These are phyloP conservation scores for Tetramorium simillimum DNA, from an alignment of 1,140 invertebrate genomes.

Conservation along the genomic window DNA sequence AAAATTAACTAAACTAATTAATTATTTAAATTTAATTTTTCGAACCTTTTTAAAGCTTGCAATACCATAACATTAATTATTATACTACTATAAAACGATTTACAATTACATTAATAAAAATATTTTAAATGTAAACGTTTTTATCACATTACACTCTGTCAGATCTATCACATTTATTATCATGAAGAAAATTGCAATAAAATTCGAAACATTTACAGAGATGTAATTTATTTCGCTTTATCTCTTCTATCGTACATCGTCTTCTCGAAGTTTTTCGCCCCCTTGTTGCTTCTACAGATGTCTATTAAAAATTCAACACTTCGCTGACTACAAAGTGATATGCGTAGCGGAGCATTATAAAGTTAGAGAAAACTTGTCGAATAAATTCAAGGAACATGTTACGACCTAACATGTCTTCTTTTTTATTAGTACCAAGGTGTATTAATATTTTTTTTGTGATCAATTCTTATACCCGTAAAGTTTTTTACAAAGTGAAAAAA, in stretches of 20 bases:
- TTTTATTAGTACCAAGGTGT: not conserved
- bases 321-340: not conserved
- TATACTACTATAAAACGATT: not conserved
- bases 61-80: not conserved
- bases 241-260: no score
- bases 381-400: not conserved
- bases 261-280: no score
- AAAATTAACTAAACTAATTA: not conserved
- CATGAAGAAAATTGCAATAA: not conserved
- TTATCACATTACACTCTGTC: not conserved
- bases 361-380: not conserved
- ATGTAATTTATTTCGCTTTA: no score
- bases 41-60: not conserved
- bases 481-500: not conserved
- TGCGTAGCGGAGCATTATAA: not conserved
- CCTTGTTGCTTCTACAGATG: not conserved
- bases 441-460: not conserved
- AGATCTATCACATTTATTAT: not conserved
- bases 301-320: slow-evolving; percentile 17
- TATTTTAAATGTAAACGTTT: not conserved
- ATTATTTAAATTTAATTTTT: not conserved
- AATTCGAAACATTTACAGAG: not conserved
- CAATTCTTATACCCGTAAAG: not conserved
- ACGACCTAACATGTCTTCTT: not conserved
- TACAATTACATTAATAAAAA: not conserved